Conservation (phyloP, 1,140 invertebrate genomes). For the Aethina tumida region DNA sequence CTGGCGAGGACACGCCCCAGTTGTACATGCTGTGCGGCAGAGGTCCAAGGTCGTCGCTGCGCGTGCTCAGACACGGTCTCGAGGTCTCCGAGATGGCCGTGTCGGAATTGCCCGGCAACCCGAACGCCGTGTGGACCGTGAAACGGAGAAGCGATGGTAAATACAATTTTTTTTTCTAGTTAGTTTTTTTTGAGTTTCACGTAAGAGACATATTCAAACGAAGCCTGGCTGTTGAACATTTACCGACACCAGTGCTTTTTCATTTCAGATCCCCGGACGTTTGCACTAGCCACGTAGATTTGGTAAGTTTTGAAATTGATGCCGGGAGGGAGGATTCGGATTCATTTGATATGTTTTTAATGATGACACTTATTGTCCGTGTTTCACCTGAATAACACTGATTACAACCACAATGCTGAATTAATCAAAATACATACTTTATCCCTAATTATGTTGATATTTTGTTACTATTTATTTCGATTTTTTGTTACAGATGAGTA, state of each 20-base stretch:
- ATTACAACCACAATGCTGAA: conserved; percentile 26
- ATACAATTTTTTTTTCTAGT: conserved; percentile 28
- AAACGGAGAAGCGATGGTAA: conserved; percentile 91
- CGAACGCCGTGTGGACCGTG: conserved; percentile 99
- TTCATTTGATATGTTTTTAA: conserved; percentile 6
- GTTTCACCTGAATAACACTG: conserved; percentile 32
- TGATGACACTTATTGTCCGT: conserved; percentile 31
- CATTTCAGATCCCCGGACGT: conserved; percentile 25
- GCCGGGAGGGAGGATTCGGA: not conserved
- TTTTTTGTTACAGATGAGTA: conserved; percentile 70
- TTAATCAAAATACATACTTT: conserved; percentile 2
- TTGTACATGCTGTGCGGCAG: conserved; percentile 93
- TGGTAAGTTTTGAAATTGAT: conserved; percentile 13
- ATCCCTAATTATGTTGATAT: conserved; percentile 8
- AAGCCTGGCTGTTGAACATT: conserved; percentile 29
- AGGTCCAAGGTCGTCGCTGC: conserved; percentile 83
- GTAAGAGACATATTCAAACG: conserved; percentile 13
- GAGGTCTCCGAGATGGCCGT: conserved; percentile 99
- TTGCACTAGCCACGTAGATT: not conserved
- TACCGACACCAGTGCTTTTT: conserved; percentile 32
- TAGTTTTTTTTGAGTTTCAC: conserved; percentile 6
- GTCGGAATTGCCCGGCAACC: conserved; percentile 96
- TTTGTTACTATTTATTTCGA: not conserved
- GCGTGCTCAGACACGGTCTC: conserved; percentile 91
- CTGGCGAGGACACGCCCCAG: conserved; percentile 98